These are phyloP conservation scores for Epizoanthus stellaris DNA, from an alignment of 92 coral and sea anemone genomes.

Conservation along the genomic window DNA sequence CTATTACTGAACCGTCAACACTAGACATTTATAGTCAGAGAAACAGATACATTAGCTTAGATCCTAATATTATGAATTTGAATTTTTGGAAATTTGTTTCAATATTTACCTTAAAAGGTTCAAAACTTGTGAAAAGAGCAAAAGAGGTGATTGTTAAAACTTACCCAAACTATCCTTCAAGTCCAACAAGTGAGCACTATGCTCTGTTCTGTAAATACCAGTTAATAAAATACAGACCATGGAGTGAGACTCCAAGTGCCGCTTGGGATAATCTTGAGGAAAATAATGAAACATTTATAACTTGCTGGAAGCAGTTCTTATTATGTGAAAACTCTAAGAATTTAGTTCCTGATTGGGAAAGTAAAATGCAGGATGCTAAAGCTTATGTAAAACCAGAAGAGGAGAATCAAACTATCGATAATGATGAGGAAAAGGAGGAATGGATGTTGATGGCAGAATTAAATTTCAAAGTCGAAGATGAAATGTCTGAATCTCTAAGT, in stretches of 20 bases:
- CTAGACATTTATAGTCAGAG: too few relatives aligned
- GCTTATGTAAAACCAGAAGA: conserved; percentile 33
- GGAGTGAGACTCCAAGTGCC: conserved; percentile 18
- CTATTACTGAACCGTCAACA: too few relatives aligned
- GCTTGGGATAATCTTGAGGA: conserved; percentile 53
- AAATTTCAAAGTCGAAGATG: too few relatives aligned
- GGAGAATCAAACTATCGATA: neutral
- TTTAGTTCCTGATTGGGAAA: conserved; percentile 52
- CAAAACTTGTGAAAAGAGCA: conserved; percentile 37
- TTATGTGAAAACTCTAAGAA: conserved; percentile 33
- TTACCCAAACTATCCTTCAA: conserved; percentile 26
- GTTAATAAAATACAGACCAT: conserved; percentile 51
- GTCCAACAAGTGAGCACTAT: conserved; percentile 14
- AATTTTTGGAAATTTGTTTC: conserved; percentile 43
- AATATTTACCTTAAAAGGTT: conserved; percentile 19
- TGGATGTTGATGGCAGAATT: too few relatives aligned
- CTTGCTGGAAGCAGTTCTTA: conserved; percentile 45
- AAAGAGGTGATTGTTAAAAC: conserved; percentile 20
- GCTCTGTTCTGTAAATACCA: conserved; percentile 19
- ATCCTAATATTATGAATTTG: too few relatives aligned
- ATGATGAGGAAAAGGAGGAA: too few relatives aligned
- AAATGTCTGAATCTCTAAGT: neutral
- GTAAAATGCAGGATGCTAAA: conserved; percentile 32
- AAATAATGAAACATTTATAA: conserved; percentile 37
- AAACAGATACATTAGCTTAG: too few relatives aligned